Conservation (phyloP, 2,113 vertebrate species). For the Pygoscelis adeliae region DNA sequence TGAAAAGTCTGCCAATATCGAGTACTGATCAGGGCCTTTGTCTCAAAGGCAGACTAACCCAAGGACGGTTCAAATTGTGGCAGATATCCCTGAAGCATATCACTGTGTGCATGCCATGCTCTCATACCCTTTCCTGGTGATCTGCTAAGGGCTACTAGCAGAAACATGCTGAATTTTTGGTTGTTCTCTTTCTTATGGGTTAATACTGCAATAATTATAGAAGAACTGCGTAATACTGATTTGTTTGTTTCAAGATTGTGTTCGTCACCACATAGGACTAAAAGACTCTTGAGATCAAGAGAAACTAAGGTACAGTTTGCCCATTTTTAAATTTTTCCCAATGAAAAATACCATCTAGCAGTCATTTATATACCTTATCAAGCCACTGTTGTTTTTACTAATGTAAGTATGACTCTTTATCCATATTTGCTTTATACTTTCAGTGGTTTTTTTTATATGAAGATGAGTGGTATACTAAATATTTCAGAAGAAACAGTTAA, state of each 20-base stretch:
- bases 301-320: not conserved
- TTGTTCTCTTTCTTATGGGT: not conserved
- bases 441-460: not conserved
- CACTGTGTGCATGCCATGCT: not conserved
- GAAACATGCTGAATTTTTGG: not conserved
- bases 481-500: not conserved
- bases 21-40: not conserved
- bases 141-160: not conserved
- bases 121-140: not conserved
- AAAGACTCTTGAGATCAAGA: not conserved
- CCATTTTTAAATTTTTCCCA: not conserved
- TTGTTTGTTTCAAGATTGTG: not conserved
- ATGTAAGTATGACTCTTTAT: not conserved
- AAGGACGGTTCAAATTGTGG: not conserved
- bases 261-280: not conserved
- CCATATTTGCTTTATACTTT: accelerated
- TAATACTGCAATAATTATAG: not conserved
- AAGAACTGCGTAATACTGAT: not conserved
- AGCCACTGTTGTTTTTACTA: not conserved
- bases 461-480: not conserved
- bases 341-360: not conserved
- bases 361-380: not conserved
- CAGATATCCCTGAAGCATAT: not conserved
- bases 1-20: not conserved
- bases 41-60: not conserved